phyloP scores from a whole-genome alignment of 2,797 vertebrate genomes.

The Syngnathus acus region DNA sequence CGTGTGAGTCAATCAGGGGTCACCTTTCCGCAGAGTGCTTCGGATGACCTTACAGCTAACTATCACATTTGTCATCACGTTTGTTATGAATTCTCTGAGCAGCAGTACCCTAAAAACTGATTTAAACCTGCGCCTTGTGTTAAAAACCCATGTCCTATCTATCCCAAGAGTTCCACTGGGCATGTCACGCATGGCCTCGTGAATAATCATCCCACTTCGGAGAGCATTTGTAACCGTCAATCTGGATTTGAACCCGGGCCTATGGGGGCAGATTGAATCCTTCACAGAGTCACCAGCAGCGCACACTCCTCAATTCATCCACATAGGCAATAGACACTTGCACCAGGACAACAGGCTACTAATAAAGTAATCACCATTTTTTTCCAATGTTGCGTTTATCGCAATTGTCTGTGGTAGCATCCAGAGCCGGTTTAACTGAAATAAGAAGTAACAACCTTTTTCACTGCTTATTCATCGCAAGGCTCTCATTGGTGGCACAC shows the following conservation, averaged over 20 bases:
- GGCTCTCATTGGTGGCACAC: slow-evolving; percentile 41
- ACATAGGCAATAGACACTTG: not conserved
- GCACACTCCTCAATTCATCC: too few species aligned
- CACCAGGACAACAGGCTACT: not conserved
- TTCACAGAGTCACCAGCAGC: too few species aligned
- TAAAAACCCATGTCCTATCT: not conserved
- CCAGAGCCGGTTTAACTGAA: slow-evolving; percentile 1
- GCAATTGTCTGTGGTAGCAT: slow-evolving; percentile 7
- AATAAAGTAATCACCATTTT: not conserved
- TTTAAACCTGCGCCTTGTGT: not conserved
- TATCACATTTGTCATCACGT: not conserved
- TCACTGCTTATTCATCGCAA: slow-evolving; percentile 12
- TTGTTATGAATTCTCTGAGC: not conserved
- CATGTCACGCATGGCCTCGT: not conserved
- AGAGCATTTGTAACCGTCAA: too few species aligned
- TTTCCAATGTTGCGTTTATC: slow-evolving; percentile 6
- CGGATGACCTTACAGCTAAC: not conserved
- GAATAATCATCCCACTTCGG: not conserved
- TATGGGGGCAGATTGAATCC: too few species aligned
- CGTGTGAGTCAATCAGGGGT: not conserved
- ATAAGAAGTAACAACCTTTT: slow-evolving; percentile 18
- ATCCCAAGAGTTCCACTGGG: not conserved
- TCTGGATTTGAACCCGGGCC: too few species aligned
- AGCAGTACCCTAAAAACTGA: not conserved
- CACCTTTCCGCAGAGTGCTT: not conserved